Base-by-base conservation (phyloP, 1,140 invertebrate species). In the Heliconius congener region DNA sequence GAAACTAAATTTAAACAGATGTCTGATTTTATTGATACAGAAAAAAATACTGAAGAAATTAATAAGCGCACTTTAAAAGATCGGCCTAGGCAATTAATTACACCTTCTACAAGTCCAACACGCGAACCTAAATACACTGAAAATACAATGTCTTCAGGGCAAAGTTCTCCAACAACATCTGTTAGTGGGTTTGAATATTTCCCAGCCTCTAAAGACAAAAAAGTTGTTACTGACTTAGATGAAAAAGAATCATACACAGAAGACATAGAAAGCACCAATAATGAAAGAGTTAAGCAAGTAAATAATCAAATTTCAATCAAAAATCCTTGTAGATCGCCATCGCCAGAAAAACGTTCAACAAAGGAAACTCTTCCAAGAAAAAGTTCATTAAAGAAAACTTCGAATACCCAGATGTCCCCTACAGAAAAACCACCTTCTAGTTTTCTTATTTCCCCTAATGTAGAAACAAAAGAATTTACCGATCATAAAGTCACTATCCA, bases 101-200 rank as follows among this genome's bases (percentile, higher is more conserved):
- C 94, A 74, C 93, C 94, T 39, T 94, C 94, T 13, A 93, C 89
- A 37, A 95, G 93, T 79, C 93, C 94, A 46, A 93, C 91, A 34
- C 87, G 91, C 71, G 93, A 92, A 84, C 87, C 88, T 37, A 94
- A 93, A 85, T 42, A 77, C 34, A 73, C 60, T 73, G 94, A 94
- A 81, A 89, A 82, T 42, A 89, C 84, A 60, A 86, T 89, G 34
- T 92, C 90, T 19, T 93, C 89, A 76, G 91, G 89, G 30, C 93
- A 94, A 84, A 95, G 93, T 81, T 95, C 95, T 46, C 94, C 95
- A 8, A 95, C 95, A 73, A 95, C 94, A 34, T 94, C 94, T n/a
- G 94, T 93, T 0, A 95, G 94, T 85, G 95, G 94, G 11, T 95
- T 95, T 78, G 88, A 93, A 50, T 93, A 95, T 76, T 95, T 90